These are phyloP conservation scores for Proctacanthus coquilletti DNA, from an alignment of 1,140 invertebrate species.

Conservation along the genomic window DNA sequence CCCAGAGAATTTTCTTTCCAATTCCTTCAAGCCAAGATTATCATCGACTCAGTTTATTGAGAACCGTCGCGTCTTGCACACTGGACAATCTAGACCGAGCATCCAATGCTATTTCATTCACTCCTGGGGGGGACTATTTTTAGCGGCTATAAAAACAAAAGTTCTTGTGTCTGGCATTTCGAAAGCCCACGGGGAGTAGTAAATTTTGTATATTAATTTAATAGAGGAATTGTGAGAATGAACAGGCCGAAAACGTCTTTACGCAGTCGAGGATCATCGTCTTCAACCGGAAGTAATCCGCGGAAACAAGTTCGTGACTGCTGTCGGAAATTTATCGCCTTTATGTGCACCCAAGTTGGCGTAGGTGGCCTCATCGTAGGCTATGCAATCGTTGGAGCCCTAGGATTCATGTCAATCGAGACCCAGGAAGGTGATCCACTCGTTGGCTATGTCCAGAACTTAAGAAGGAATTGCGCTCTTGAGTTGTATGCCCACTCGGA, in stretches of 20 bases:
- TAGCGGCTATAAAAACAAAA: too few relatives aligned
- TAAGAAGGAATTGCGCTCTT: slow-evolving; percentile 38
- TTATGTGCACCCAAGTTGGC: slow-evolving; percentile 89
- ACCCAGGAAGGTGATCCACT: slow-evolving; percentile 44
- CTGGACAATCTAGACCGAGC: too few relatives aligned
- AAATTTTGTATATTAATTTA: too few relatives aligned
- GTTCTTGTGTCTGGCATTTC: too few relatives aligned
- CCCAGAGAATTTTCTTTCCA: too few relatives aligned
- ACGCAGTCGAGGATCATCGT: slow-evolving; percentile 49
- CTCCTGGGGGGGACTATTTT: too few relatives aligned
- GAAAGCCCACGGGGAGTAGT: too few relatives aligned
- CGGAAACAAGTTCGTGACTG: slow-evolving; percentile 48
- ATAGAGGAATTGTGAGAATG: too few relatives aligned
- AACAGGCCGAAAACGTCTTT: slow-evolving; percentile 15
- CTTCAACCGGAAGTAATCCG: slow-evolving; percentile 47
- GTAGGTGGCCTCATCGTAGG: slow-evolving; percentile 86
- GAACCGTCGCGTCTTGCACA: too few relatives aligned
- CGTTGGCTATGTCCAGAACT: slow-evolving; percentile 31
- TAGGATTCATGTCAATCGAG: slow-evolving; percentile 81
- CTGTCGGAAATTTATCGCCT: slow-evolving; percentile 67
- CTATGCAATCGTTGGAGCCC: slow-evolving; percentile 88
- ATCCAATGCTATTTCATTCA: too few relatives aligned
- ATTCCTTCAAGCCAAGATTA: too few relatives aligned
- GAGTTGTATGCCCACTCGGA: slow-evolving; percentile 59
- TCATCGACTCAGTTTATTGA: too few relatives aligned